phyloP scores from a whole-genome alignment of 2,113 vertebrate species.

The Globicephala melas region DNA sequence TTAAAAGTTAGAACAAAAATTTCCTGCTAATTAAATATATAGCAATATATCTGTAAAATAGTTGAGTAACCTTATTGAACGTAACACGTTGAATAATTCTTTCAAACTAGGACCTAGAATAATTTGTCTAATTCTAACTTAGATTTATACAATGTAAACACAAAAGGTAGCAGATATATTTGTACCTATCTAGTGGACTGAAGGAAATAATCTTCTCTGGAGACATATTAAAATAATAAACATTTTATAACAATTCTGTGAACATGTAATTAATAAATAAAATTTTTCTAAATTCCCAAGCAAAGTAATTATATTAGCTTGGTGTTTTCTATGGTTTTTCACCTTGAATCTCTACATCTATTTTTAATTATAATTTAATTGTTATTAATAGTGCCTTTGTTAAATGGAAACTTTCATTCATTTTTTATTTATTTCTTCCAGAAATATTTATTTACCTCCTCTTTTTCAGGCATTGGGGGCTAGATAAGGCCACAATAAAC shows the following conservation, averaged over 20 bases:
- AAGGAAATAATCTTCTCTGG: not conserved
- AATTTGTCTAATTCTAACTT: constrained; percentile 18
- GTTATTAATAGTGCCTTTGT: not conserved
- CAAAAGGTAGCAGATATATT: not conserved
- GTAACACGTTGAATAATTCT: not conserved
- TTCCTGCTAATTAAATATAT: not conserved
- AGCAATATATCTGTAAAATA: not conserved
- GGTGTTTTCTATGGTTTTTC: not conserved
- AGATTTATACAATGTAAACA: not conserved
- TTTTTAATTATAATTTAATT: not conserved
- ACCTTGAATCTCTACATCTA: not conserved
- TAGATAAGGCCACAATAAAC: not conserved
- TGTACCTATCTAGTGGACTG: not conserved
- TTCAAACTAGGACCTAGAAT: not conserved
- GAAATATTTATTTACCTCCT: not conserved
- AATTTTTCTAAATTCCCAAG: not conserved
- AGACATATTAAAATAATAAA: constrained; percentile 13
- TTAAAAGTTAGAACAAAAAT: not conserved
- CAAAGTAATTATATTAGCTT: not conserved
- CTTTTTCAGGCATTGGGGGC: not conserved
- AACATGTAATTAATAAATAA: not conserved
- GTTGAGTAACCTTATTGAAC: not conserved
- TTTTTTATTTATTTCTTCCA: not conserved
- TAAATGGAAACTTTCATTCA: not conserved
- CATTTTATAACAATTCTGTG: not conserved